phyloP scores from a whole-genome alignment of 2,888 invertebrate species.

The Acrocyrtus sp. region DNA sequence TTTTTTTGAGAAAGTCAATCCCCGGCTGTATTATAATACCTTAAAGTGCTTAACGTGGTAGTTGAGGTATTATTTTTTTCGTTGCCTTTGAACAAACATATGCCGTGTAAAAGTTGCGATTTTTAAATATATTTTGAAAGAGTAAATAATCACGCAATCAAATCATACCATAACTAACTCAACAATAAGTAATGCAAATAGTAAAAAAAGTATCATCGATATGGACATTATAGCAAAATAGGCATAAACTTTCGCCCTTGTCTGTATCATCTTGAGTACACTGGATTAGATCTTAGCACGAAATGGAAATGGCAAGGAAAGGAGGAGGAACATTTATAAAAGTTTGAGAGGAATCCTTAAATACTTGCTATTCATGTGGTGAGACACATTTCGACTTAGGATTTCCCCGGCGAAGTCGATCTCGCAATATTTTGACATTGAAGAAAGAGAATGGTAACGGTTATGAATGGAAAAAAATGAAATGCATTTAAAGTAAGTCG shows the following conservation, averaged over 20 bases:
- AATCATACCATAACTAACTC: constrained; percentile 45
- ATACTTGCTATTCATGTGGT: no score
- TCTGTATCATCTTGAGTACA: not conserved
- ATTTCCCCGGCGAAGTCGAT: no score
- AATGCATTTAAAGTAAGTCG: constrained; percentile 27
- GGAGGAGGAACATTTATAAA: not conserved
- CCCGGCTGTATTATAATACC: no score
- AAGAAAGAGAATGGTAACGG: no score
- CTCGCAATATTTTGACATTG: no score
- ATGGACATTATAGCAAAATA: constrained; percentile 41
- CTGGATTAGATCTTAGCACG: constrained; percentile 39
- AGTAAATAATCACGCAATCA: constrained; percentile 47
- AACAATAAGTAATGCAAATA: constrained; percentile 42
- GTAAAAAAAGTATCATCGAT: constrained; percentile 13
- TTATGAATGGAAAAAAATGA: not conserved
- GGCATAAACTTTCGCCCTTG: not conserved
- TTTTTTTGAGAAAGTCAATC: constrained; percentile 9
- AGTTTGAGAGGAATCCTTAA: no score
- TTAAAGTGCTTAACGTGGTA: no score
- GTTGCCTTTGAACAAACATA: not conserved
- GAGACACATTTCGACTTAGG: no score
- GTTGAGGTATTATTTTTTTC: no score
- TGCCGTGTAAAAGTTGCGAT: not conserved
- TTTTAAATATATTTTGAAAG: constrained; percentile 1
- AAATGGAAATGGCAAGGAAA: constrained; percentile 6